These are phyloP conservation scores for Vireo griseus DNA, from an alignment of 2,797 vertebrate species.

Conservation along the genomic window DNA sequence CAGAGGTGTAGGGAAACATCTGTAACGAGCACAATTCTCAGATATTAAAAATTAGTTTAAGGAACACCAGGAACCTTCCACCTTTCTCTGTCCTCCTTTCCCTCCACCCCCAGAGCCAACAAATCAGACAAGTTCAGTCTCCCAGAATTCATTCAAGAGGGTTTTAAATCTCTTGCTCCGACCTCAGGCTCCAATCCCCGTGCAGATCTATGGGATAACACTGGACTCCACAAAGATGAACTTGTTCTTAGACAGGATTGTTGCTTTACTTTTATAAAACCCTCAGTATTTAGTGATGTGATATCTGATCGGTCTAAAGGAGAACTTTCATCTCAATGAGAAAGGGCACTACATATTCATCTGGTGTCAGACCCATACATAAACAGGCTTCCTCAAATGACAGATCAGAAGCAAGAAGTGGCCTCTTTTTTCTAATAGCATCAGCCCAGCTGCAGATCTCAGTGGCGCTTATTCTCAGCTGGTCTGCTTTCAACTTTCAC, in stretches of 20 bases:
- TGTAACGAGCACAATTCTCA: background rate
- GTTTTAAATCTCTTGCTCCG: background rate
- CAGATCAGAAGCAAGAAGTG: constrained; percentile 54
- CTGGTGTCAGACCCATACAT: constrained; percentile 35
- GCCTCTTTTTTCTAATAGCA: constrained; percentile 37
- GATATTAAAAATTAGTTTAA: background rate
- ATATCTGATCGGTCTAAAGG: background rate
- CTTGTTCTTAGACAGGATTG: background rate
- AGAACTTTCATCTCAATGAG: constrained; percentile 51
- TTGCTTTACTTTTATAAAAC: background rate
- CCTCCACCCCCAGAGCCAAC: background rate
- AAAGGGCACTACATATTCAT: constrained; percentile 43
- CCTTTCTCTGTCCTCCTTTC: background rate
- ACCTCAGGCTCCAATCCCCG: rapidly evolving
- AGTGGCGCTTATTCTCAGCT: constrained; percentile 56
- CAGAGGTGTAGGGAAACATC: background rate
- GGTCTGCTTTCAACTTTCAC: constrained; percentile 65
- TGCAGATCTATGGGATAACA: background rate
- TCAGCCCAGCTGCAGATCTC: constrained; percentile 56
- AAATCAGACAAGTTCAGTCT: background rate
- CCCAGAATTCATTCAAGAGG: background rate
- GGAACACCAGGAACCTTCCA: background rate
- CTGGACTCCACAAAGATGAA: background rate
- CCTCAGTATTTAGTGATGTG: constrained; percentile 8
- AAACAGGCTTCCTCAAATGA: constrained; percentile 48